Evolutionary conservation across 2,888 invertebrate species (phyloP).

Genomic region (Drosophila cyrtoloma): DNA sequence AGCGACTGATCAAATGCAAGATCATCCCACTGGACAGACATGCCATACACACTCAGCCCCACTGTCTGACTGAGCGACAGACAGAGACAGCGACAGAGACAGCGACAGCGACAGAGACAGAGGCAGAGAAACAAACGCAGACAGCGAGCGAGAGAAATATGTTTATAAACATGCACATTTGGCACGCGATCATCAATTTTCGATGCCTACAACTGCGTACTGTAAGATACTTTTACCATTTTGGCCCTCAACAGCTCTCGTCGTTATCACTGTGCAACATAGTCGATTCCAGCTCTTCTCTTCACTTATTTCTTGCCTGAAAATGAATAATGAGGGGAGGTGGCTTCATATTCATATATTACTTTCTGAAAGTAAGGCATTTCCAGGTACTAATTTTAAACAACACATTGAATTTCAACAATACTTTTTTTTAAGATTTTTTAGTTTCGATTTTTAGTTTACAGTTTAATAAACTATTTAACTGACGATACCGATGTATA

Average conservation of each 20-base stretch:
- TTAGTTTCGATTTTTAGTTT: neutral
- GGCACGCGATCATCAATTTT: constrained; percentile 81
- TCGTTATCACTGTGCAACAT: constrained; percentile 56
- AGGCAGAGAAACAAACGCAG: constrained; percentile 4
- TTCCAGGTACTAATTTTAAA: neutral
- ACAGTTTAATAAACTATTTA: neutral
- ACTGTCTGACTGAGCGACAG: neutral
- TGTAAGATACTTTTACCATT: constrained; percentile 71
- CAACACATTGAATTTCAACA: neutral
- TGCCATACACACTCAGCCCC: constrained; percentile 39
- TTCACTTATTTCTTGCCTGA: constrained; percentile 8
- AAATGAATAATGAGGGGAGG: constrained; percentile 50
- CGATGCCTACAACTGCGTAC: constrained; percentile 70
- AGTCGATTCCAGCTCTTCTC: constrained; percentile 44
- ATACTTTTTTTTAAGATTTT: neutral
- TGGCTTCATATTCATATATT: constrained; percentile 40
- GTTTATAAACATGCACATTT: constrained; percentile 81
- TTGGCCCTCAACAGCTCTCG: constrained; percentile 61
- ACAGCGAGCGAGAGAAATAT: constrained; percentile 62
- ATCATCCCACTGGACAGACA: constrained; percentile 74
- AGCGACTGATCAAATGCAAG: constrained; percentile 81
- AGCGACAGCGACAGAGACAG: neutral
- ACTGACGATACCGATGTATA: neutral
- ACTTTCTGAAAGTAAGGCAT: constrained; percentile 8
- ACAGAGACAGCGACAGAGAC: constrained; percentile 1